Base-by-base conservation (phyloP, 2,888 invertebrate genomes). In the Clostera curtula region DNA sequence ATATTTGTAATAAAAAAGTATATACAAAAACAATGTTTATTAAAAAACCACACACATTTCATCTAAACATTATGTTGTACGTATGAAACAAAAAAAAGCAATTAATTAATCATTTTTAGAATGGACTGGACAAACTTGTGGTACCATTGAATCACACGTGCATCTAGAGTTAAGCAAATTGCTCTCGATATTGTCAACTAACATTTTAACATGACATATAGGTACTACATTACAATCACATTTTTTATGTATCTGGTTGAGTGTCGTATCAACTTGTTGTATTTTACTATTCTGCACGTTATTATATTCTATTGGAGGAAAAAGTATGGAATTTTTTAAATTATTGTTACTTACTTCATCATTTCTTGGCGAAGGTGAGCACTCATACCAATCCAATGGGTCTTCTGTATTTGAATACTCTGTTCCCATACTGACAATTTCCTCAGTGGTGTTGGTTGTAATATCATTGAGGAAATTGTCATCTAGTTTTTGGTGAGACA, bases 151-250 rank as follows among this genome's bases (percentile, higher is more conserved):
- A 41, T 82, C 76, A 53, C 80, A 80, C 3, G 68, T 76, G 38
- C 80, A 80, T 34, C 68, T 66, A 12, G 60, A 59, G 29, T 62
- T 39, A 3, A 55, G 45, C 24, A 82, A 42, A 40, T 65, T 77
- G 24, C 56, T 58, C 47, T 77, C 77, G 41, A 82, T 76, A 51
- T 67, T 67, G 29, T 76, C 60, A 3, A 82, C 64, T 24, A 82
- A 61, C 76, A 79, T 68, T 60, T 80, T 82, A 0, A 82, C 73
- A 31, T 79, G 79, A 62, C 82, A 82, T 31, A 80, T 49, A 14
- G 82, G 82, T 9, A 82, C 70, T 54, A 61, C 59, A 35, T 64
- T 54, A 47, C 82, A 82, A 29, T 61, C 53, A 55, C 82, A 82
- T 28, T 37, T 36, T 24, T 51, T 40, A 5, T 42, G 34, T 19